These are phyloP conservation scores for Arctopsyche grandis DNA, from an alignment of 1,140 invertebrate species.

Conservation along the genomic window DNA sequence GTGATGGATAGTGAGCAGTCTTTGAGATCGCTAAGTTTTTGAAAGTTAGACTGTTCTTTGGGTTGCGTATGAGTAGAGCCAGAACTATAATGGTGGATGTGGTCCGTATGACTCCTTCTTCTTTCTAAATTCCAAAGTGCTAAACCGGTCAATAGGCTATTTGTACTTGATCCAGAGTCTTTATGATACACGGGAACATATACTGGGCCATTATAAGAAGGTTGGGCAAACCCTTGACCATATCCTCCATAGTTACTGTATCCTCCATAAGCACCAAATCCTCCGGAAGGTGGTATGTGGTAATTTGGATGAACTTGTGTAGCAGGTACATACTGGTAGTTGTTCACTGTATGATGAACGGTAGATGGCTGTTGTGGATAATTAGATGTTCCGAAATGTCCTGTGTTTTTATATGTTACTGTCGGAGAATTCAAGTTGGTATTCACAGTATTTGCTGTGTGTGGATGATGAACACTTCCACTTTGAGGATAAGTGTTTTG, in stretches of 20 bases:
- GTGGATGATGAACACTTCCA: slow-evolving; percentile 10
- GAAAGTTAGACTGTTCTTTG: neutral
- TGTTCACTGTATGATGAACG: neutral
- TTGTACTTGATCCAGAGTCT: slow-evolving; percentile 27
- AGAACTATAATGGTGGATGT: neutral
- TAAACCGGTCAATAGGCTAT: slow-evolving; percentile 42
- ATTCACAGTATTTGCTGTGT: neutral
- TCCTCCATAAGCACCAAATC: too few relatives aligned
- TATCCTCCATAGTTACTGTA: slow-evolving; percentile 1
- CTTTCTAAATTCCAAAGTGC: slow-evolving; percentile 45
- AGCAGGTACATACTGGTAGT: neutral
- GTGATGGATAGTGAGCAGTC: slow-evolving; percentile 42
- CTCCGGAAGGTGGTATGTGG: neutral
- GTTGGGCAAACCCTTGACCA: slow-evolving; percentile 17
- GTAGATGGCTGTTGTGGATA: neutral
- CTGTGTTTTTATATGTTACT: slow-evolving; percentile 31
- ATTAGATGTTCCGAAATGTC: slow-evolving; percentile 12
- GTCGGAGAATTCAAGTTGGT: neutral
- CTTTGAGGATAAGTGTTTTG: too few relatives aligned
- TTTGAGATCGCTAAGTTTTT: slow-evolving; percentile 14
- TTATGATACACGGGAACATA: slow-evolving; percentile 32
- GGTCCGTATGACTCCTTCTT: slow-evolving; percentile 22
- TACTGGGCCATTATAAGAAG: neutral
- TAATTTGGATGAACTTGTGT: neutral
- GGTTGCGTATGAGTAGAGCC: neutral